These are phyloP conservation scores for Ondatra zibethicus DNA, from an alignment of 2,113 vertebrate genomes.

Conservation along the genomic window DNA sequence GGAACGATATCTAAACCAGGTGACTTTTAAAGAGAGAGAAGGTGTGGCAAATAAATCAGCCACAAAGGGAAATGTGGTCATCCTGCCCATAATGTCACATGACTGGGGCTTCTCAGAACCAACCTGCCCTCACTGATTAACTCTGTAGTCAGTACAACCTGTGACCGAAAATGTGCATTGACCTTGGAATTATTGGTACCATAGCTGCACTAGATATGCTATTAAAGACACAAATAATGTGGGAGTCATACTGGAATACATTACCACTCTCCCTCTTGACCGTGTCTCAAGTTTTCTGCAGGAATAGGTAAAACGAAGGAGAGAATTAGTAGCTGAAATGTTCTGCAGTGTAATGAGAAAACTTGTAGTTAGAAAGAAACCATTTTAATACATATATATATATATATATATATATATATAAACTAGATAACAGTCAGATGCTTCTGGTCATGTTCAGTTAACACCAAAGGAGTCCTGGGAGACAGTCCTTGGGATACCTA, in stretches of 20 bases:
- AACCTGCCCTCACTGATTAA: background rate
- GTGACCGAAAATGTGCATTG: background rate
- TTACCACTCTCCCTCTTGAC: background rate
- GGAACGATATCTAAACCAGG: background rate
- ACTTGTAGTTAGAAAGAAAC: constrained; percentile 55
- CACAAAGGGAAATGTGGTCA: background rate
- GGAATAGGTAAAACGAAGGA: constrained; percentile 37
- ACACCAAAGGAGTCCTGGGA: constrained; percentile 63
- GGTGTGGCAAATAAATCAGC: background rate
- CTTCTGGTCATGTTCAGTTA: constrained; percentile 77
- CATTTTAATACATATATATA: background rate
- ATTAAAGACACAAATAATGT: background rate
- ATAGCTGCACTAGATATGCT: no score
- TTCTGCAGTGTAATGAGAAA: constrained; percentile 61
- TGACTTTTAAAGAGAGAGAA: background rate
- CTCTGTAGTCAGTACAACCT: background rate
- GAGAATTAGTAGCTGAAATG: constrained; percentile 63
- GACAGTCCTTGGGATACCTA: constrained; percentile 64
- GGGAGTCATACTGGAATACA: background rate
- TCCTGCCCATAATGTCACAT: background rate
- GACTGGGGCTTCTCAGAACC: background rate
- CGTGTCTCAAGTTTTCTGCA: constrained; percentile 7
- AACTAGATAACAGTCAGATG: constrained; percentile 74
- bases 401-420: background rate
- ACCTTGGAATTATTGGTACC: background rate